phyloP scores from a whole-genome alignment of 2,797 vertebrate species.

The Hozukius guyotensis region DNA sequence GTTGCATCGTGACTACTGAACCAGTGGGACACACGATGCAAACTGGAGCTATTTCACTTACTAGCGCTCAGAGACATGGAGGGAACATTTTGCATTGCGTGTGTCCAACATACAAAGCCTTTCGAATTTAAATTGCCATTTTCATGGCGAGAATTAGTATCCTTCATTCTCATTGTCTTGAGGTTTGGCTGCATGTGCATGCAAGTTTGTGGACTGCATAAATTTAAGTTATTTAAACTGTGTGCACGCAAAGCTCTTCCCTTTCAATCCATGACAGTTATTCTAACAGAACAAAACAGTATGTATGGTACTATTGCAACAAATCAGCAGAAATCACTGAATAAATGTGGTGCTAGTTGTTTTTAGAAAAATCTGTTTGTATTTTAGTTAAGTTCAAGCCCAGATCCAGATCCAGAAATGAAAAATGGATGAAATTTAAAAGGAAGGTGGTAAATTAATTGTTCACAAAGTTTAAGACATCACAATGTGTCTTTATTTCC shows the following conservation, averaged over 20 bases:
- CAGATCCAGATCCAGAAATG: not conserved
- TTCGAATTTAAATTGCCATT: conserved; percentile 1
- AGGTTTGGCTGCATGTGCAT: conserved; percentile 2
- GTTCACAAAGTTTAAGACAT: conserved; percentile 11
- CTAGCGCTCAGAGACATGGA: not conserved
- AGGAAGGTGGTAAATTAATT: not conserved
- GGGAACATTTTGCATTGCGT: not conserved
- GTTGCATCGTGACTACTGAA: not conserved
- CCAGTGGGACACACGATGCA: not conserved
- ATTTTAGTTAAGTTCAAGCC: not conserved
- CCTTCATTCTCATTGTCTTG: not conserved
- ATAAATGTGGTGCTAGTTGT: not conserved
- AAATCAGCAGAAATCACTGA: not conserved
- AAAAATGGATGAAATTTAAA: not conserved
- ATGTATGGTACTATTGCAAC: not conserved
- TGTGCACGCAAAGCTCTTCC: not conserved
- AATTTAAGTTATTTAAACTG: not conserved
- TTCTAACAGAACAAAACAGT: not conserved
- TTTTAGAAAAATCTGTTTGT: not conserved
- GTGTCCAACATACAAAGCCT: not conserved
- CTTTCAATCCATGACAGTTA: not conserved
- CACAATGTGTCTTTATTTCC: conserved; percentile 67
- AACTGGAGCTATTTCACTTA: conserved; percentile 21
- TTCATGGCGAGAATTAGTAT: not conserved
- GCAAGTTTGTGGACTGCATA: not conserved